These are phyloP conservation scores for Phocoena sinus DNA, from an alignment of 2,113 vertebrate species.

Conservation along the genomic window DNA sequence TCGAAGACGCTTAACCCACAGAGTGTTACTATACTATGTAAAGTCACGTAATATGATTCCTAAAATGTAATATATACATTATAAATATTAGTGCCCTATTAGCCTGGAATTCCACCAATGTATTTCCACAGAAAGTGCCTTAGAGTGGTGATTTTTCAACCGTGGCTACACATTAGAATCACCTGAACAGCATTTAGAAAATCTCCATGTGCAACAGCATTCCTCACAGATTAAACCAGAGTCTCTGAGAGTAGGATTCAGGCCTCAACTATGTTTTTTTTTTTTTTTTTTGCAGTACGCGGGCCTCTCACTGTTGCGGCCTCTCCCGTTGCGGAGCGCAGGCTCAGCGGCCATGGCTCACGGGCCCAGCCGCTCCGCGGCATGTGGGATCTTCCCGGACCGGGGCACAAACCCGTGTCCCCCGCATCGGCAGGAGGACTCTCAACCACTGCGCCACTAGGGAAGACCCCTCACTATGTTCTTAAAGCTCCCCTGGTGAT, in stretches of 20 bases:
- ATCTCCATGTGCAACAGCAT: background rate
- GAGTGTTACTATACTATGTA: background rate
- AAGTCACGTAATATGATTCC: background rate
- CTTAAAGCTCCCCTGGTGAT: background rate
- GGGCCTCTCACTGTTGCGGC: too few species aligned
- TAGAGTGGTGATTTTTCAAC: background rate
- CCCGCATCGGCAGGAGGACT: too few species aligned
- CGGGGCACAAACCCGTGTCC: too few species aligned
- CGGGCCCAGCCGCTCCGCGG: too few species aligned
- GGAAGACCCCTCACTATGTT: background rate
- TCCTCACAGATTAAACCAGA: background rate
- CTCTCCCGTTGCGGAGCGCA: too few species aligned
- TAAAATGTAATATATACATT: background rate
- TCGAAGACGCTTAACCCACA: background rate
- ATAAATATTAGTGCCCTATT: background rate
- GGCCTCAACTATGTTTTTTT: background rate
- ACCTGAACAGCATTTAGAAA: background rate
- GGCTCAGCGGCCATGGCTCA: too few species aligned
- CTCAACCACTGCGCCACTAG: too few species aligned
- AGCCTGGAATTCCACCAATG: background rate
- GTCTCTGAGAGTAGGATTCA: background rate
- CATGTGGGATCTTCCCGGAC: too few species aligned
- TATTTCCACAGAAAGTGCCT: background rate
- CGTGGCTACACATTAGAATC: background rate
- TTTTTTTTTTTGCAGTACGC: too few species aligned